Conservation (phyloP, 2,888 invertebrate genomes). For the Scaptomyza reducta region DNA sequence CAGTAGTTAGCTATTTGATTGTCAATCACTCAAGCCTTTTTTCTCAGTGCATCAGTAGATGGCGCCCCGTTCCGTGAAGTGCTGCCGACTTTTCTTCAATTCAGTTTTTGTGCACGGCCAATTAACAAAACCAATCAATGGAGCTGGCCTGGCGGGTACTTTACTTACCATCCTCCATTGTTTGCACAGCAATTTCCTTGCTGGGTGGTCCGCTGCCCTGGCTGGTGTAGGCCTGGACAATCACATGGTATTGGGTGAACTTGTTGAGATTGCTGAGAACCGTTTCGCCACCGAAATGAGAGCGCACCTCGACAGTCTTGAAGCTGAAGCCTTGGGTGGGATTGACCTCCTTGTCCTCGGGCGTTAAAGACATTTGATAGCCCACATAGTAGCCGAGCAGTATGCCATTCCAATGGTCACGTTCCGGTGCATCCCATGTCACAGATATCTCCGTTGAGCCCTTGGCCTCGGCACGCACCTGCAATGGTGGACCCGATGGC, state of each 20-base stretch:
- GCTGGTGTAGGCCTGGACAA: constrained; percentile 94
- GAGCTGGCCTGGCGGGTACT: constrained; percentile 22
- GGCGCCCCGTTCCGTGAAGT: neutral
- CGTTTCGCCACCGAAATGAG: constrained; percentile 89
- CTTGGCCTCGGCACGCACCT: constrained; percentile 92
- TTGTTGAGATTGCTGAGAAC: constrained; percentile 89
- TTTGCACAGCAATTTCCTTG: constrained; percentile 91
- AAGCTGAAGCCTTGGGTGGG: constrained; percentile 88
- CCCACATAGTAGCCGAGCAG: constrained; percentile 94
- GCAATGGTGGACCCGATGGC: constrained; percentile 92
- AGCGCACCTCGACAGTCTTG: constrained; percentile 90
- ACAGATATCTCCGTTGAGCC: constrained; percentile 93
- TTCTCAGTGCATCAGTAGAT: neutral
- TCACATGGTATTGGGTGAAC: constrained; percentile 91
- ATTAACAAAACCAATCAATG: constrained; percentile 80
- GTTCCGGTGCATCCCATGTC: constrained; percentile 94
- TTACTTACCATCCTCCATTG: constrained; percentile 91
- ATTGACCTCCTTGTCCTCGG: constrained; percentile 84
- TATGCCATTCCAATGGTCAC: constrained; percentile 94
- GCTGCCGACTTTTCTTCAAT: constrained; percentile 1
- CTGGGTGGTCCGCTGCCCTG: constrained; percentile 94
- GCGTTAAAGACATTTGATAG: constrained; percentile 87
- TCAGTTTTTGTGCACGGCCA: constrained; percentile 62
- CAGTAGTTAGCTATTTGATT: neutral
- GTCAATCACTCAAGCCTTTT: neutral